Conservation (phyloP, 2,888 invertebrate species). For the Caenorhabditis sp. region DNA sequence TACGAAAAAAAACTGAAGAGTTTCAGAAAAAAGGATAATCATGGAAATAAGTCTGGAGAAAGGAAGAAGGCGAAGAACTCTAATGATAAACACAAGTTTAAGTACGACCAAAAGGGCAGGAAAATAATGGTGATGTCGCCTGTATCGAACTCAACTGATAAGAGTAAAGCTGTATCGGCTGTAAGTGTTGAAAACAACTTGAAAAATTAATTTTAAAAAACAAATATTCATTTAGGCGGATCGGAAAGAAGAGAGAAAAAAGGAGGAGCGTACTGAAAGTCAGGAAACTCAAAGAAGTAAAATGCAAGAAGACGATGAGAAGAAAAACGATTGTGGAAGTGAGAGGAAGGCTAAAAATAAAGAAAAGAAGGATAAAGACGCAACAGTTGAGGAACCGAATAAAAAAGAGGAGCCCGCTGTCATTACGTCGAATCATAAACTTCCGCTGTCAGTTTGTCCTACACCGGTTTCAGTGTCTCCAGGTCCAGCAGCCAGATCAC, state of each 20-base stretch:
- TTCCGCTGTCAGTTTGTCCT: neutral
- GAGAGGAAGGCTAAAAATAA: neutral
- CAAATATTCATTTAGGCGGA: neutral
- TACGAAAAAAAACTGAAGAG: neutral
- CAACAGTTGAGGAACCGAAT: slow-evolving; percentile 10
- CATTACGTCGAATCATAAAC: no score
- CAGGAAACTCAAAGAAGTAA: neutral
- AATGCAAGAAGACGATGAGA: neutral
- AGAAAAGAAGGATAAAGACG: slow-evolving; percentile 7
- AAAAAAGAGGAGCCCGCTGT: slow-evolving; percentile 13
- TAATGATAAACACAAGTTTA: no score
- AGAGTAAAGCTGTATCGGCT: no score
- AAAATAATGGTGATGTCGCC: no score
- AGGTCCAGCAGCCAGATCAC: neutral
- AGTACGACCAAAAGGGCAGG: no score
- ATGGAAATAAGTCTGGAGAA: no score
- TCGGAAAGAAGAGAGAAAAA: neutral
- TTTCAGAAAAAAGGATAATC: neutral
- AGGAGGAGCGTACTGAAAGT: neutral
- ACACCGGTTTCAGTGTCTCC: neutral
- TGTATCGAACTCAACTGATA: no score
- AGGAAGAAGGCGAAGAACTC: no score
- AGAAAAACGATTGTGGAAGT: slow-evolving; percentile 10
- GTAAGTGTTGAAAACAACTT: no score
- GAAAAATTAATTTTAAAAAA: neutral